phyloP scores from a whole-genome alignment of 2,888 invertebrate species.

The Orchesella flavescens region DNA sequence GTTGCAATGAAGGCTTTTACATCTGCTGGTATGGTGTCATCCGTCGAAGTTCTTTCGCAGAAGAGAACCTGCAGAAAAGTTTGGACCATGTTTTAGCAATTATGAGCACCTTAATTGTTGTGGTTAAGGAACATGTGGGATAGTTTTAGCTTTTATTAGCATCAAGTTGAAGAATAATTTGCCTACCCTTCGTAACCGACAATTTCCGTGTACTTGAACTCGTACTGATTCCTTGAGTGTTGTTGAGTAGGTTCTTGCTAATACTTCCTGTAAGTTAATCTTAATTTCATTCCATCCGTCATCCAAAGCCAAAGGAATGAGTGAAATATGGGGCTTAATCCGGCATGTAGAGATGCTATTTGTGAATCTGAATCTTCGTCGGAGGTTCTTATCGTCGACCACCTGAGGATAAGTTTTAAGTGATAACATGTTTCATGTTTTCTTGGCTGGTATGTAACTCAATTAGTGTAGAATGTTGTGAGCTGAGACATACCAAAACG shows the following conservation, averaged over 20 bases:
- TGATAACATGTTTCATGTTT: too few species aligned
- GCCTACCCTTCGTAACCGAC: conserved; percentile 62
- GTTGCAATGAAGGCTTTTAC: conserved; percentile 57
- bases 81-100: too few species aligned
- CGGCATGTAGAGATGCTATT: conserved; percentile 59
- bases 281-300: conserved; percentile 63
- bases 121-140: too few species aligned
- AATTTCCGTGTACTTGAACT: conserved; percentile 64
- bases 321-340: conserved; percentile 53
- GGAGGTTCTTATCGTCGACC: conserved; percentile 53
- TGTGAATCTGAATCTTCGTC: conserved; percentile 54
- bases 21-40: conserved; percentile 49
- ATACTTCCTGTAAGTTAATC: conserved; percentile 56
- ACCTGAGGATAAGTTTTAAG: conserved; percentile 39
- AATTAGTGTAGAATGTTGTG: background rate
- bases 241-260: conserved; percentile 33
- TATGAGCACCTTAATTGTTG: too few species aligned
- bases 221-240: conserved; percentile 54
- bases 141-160: too few species aligned
- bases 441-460: too few species aligned
- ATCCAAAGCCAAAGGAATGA: conserved; percentile 57
- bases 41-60: conserved; percentile 22
- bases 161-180: background rate
- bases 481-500: conserved; percentile 35
- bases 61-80: conserved; percentile 34